phyloP scores from a whole-genome alignment of 2,888 invertebrate genomes.

The Ischnus inquisitorius region DNA sequence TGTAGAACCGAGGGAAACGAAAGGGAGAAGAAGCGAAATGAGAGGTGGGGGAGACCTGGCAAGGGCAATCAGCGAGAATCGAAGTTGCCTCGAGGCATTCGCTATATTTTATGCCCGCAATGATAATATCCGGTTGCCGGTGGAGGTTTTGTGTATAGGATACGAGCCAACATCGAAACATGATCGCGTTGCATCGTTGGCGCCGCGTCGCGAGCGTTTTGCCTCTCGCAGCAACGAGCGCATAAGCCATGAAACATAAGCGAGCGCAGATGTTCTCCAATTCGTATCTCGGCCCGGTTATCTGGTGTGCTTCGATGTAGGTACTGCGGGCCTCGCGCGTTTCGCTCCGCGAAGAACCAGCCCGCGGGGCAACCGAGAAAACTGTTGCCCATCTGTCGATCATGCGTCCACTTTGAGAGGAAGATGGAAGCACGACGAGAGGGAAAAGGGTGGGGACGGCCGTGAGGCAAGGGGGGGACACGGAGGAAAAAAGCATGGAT shows the following conservation, averaged over 20 bases:
- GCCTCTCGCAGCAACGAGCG: slow-evolving; percentile 21
- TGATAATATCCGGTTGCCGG: slow-evolving; percentile 74
- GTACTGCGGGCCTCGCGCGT: slow-evolving; percentile 16
- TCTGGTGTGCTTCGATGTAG: slow-evolving; percentile 48
- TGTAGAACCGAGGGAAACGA: slow-evolving; percentile 21
- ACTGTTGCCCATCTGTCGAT: slow-evolving; percentile 73
- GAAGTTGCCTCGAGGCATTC: slow-evolving; percentile 70
- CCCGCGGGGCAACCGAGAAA: slow-evolving; percentile 68
- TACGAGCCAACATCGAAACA: slow-evolving; percentile 67
- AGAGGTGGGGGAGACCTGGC: slow-evolving; percentile 55
- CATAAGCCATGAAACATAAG: slow-evolving; percentile 19
- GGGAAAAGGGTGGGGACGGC: slow-evolving; percentile 15
- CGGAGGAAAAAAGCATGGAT: slow-evolving; percentile 65
- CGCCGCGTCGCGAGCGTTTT: slow-evolving; percentile 40
- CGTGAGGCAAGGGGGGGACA: slow-evolving; percentile 21
- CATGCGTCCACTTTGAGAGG: slow-evolving; percentile 67
- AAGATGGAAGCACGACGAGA: slow-evolving; percentile 45
- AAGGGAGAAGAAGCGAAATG: slow-evolving; percentile 31
- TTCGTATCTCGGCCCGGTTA: slow-evolving; percentile 64
- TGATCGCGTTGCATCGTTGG: slow-evolving; percentile 64
- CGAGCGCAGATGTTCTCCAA: slow-evolving; percentile 72
- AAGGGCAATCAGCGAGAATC: slow-evolving; percentile 71
- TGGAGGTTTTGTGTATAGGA: slow-evolving; percentile 28
- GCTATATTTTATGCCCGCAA: slow-evolving; percentile 73
- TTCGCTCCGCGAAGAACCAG: slow-evolving; percentile 53